Evolutionary conservation across 2,888 invertebrate species (phyloP), one percentile per base, ranked within the genome.

Genomic region (Stictocephala bisonia): DNA sequence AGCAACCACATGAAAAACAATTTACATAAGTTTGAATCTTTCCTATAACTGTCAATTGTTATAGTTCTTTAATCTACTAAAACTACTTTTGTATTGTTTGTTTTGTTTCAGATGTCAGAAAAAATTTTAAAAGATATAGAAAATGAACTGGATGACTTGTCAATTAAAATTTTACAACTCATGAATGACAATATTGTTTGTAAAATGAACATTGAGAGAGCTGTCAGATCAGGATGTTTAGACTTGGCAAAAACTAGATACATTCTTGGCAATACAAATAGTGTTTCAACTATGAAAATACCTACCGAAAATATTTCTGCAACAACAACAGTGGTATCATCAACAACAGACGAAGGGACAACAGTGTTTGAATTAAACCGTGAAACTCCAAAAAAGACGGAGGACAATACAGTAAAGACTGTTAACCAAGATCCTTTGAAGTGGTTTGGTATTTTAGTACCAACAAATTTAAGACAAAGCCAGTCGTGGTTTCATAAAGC

Each of bases 391-490:
- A 48, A 71, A 29, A 70, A 72, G 15, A 48, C 68, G 26, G 60
- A 51, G 3, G 58, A 71, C 53, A 60, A 74, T 66, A 26, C 48
- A 7, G 27, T 24, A 60, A 50, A 60, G 18, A 56, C 72, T 41
- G 3, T 60, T 20, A 70, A 75, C 50, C 74, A 78, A 74, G 89
- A 96, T 82, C 95, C 96, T 0, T 82, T 95, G 29, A 90, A 89
- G 77, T 95, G 95, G 95, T 96, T 96, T 85, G 95, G 95, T 11
- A 88, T 94, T 41, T 84, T 96, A 35, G 93, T 95, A 0, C 95
- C 96, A 0, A 90, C 91, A 80, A 90, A 91, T 81, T 84, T 96
- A 80, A 89, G 91, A 79, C 87, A 86, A 77, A 93, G 95, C 0
- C 93, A 93, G 81, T 87, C 86, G 68, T 88, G 89, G 79, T 96